These are phyloP conservation scores for Lasius platythorax DNA, from an alignment of 2,888 invertebrate species.

Conservation along the genomic window DNA sequence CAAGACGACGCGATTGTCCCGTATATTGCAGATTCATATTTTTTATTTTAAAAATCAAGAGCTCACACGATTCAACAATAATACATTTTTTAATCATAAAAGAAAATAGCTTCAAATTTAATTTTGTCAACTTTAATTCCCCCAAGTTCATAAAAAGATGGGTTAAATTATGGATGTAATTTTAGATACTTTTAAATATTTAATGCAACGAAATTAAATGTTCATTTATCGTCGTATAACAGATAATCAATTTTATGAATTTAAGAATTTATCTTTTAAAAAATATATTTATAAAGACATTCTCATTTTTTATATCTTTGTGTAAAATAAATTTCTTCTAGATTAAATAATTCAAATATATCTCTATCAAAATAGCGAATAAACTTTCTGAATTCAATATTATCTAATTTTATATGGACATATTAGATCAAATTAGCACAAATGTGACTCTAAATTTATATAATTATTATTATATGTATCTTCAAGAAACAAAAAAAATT, in stretches of 20 bases:
- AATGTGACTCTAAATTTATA: background rate
- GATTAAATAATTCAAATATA: background rate
- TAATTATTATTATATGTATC: background rate
- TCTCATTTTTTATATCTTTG: too few relatives aligned
- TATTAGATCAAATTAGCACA: background rate
- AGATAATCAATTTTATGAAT: too few relatives aligned
- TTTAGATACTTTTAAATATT: too few relatives aligned
- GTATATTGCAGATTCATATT: background rate
- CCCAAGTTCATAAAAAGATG: background rate
- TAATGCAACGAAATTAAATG: too few relatives aligned
- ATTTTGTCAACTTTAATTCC: background rate
- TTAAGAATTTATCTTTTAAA: too few relatives aligned
- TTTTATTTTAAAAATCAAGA: background rate
- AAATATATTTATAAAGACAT: too few relatives aligned
- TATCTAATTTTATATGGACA: background rate
- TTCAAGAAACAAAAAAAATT: background rate
- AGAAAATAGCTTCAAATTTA: background rate
- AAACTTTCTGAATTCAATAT: background rate
- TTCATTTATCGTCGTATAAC: too few relatives aligned
- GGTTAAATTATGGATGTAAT: background rate
- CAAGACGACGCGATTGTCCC: constrained; percentile 53
- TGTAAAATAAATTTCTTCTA: too few relatives aligned
- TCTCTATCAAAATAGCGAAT: background rate
- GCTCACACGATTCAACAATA: background rate
- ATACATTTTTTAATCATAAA: background rate